Evolutionary conservation across 2,888 invertebrate genomes (phyloP), one percentile per base, ranked within the genome.

Genomic region (Meloe dianella): DNA sequence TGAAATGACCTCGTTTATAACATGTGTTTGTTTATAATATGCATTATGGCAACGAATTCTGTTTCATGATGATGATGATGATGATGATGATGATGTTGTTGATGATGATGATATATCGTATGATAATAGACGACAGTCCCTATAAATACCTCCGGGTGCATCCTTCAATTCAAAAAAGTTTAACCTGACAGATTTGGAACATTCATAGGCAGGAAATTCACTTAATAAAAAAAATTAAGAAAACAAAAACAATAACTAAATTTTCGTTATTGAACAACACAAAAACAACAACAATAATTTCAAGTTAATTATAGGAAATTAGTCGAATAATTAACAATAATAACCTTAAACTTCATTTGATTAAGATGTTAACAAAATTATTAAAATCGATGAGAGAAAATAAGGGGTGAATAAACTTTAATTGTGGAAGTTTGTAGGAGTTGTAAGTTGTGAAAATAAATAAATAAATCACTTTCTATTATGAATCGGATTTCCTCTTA

Each of bases 161-260:
- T 51, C 24, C 51, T 51, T 51, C 51, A 51, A 51, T 51, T 51
- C 51, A 32, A 60, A 24, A 58, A 32, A 54, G 22, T 51, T 56
- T 57, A 57, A 63, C 51, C 51, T 67, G 64, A 67, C 64, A 64
- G 58, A 61, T 64, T 64, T 64, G 61, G 64, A 62, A 30, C 61
- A 61, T 41, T 57, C 29, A 17, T 57, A 47, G 57, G 51, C 67
- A 64, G 64, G 67, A 64, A 64, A 61, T 61, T 67, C 64, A 64
- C 61, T 64, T 67, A 64, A 51, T 24, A 54, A 64, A 64, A 47
- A 64, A 5, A 47, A 47, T 22, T 20, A 17, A 41, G 0, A 41
- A 41, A 41, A 41, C 1, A 3, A 35, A 1, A 12, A 14, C 1
- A 41, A 41, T 41, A n/a, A 41, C 14, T 6, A 47, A 20, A 20